Evolutionary conservation across 1,140 invertebrate species (phyloP).

Genomic region (Microplitis demolitor): DNA sequence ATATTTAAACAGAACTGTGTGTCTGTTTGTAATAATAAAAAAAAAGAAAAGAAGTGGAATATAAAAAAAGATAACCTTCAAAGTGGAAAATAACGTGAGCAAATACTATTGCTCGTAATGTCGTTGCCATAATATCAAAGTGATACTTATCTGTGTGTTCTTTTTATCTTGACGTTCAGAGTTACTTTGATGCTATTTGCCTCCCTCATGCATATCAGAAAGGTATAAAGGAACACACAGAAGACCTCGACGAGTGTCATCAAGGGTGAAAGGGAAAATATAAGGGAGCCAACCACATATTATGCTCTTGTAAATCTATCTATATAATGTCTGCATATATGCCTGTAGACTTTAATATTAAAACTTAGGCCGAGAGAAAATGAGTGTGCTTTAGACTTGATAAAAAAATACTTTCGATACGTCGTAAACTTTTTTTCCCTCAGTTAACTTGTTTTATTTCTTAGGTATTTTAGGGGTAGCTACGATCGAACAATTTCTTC

Average conservation of each 20-base stretch:
- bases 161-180: conserved; percentile 3
- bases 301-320: neutral
- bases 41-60: neutral
- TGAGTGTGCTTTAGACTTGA: neutral
- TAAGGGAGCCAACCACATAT: neutral
- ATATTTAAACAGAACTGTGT: neutral
- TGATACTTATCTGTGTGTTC: conserved; percentile 6
- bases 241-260: too few relatives aligned
- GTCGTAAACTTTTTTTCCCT: conserved; percentile 2
- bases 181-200: conserved; percentile 8
- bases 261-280: neutral
- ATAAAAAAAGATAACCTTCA: neutral
- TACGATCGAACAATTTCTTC: conserved; percentile 1
- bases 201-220: neutral
- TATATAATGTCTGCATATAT: neutral
- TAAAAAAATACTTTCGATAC: neutral
- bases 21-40: neutral
- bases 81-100: conserved; percentile 5
- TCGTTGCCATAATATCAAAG: conserved; percentile 1
- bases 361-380: neutral
- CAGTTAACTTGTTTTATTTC: neutral
- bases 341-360: neutral
- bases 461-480: neutral
- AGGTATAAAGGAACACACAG: neutral
- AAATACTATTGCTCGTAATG: neutral